Percentiles rank a stretch among this genome's conserved stretches.
Conservation (phyloP, 2,797 vertebrate genomes). For the Selene dorsalis region DNA sequence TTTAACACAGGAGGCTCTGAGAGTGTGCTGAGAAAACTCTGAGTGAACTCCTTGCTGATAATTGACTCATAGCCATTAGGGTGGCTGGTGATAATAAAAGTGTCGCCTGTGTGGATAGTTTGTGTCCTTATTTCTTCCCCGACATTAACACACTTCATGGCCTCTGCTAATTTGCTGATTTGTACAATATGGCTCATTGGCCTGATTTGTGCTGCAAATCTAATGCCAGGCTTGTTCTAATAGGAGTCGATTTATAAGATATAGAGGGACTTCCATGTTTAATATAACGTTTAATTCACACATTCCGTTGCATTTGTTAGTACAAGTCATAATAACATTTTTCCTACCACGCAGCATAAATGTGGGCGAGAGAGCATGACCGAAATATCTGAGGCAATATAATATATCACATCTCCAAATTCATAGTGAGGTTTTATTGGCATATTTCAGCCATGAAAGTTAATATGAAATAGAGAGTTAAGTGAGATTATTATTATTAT, state of each 20-base stretch:
- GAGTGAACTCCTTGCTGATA: slow-evolving; percentile 84
- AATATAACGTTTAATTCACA: slow-evolving; percentile 82
- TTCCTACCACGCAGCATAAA: slow-evolving; percentile 77
- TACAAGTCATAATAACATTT: slow-evolving; percentile 82
- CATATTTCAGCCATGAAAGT: slow-evolving; percentile 69
- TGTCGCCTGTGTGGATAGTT: slow-evolving; percentile 83
- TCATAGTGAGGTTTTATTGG: slow-evolving; percentile 75
- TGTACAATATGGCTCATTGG: slow-evolving; percentile 88
- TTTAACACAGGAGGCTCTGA: slow-evolving; percentile 74
- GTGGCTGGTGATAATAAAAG: slow-evolving; percentile 86
- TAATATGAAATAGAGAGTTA: slow-evolving; percentile 57
- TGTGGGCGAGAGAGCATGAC: slow-evolving; percentile 74
- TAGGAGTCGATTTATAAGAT: slow-evolving; percentile 83
- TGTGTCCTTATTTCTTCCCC: slow-evolving; percentile 84
- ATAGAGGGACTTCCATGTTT: slow-evolving; percentile 79
- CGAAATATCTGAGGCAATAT: slow-evolving; percentile 71
- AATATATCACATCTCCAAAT: slow-evolving; percentile 68
- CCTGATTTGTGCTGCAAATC: slow-evolving; percentile 85
- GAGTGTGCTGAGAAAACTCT: slow-evolving; percentile 80
- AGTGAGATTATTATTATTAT: slow-evolving; percentile 55
- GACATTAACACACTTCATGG: slow-evolving; percentile 89
- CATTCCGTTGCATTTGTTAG: slow-evolving; percentile 80
- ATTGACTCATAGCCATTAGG: slow-evolving; percentile 86
- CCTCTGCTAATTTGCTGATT: slow-evolving; percentile 88
- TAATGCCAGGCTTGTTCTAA: slow-evolving; percentile 85